Conservation (phyloP, 2,797 vertebrate species). For the Nyctibius grandis region DNA sequence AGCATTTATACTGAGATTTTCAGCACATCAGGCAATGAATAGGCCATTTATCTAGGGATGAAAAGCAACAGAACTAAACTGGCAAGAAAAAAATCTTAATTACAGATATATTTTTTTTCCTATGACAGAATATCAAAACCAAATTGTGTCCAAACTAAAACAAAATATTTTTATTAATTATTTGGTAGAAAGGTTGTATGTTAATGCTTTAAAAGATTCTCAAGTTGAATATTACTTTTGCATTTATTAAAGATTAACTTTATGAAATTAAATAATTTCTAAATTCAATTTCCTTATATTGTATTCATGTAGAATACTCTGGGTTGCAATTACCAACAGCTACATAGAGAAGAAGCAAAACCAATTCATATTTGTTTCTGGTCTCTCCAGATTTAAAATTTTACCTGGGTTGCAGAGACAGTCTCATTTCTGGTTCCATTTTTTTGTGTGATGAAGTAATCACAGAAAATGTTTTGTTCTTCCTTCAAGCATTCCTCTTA, state of each 20-base stretch:
- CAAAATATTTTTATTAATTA: neutral
- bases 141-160: neutral
- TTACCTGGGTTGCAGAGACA: neutral
- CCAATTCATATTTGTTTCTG: neutral
- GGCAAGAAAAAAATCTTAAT: neutral
- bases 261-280: neutral
- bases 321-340: neutral
- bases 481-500: neutral
- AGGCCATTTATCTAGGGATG: neutral
- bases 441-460: neutral
- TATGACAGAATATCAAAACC: neutral
- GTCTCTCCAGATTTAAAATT: neutral
- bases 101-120: neutral
- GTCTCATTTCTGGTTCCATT: neutral
- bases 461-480: neutral
- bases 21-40: neutral
- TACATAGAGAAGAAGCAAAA: neutral
- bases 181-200: neutral
- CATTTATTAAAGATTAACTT: neutral
- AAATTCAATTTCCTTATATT: neutral
- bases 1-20: neutral
- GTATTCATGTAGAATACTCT: neutral
- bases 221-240: neutral
- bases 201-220: neutral
- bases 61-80: neutral